phyloP scores from a whole-genome alignment of 2,797 vertebrate genomes.

The Channa striata region DNA sequence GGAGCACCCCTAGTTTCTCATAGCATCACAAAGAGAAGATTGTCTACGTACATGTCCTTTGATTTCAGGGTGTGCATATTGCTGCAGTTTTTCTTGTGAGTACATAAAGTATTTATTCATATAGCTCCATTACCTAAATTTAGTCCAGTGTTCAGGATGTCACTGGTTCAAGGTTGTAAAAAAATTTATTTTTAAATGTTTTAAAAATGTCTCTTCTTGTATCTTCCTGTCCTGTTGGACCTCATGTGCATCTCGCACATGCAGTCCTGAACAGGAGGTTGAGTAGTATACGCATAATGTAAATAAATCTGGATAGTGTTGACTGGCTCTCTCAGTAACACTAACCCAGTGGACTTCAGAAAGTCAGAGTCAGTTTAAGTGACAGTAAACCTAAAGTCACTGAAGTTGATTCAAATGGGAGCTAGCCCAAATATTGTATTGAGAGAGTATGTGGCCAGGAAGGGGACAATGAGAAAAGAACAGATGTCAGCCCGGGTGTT shows the following conservation, averaged over 20 bases:
- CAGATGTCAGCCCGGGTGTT: slow-evolving; percentile 29
- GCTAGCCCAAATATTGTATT: too few species aligned
- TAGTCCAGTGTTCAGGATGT: slow-evolving; percentile 57
- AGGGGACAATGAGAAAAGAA: slow-evolving; percentile 45
- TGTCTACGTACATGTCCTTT: slow-evolving; percentile 26
- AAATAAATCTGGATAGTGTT: too few species aligned
- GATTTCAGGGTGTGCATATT: slow-evolving; percentile 10
- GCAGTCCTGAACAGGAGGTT: too few species aligned
- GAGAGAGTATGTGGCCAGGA: neutral
- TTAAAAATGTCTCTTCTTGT: too few species aligned
- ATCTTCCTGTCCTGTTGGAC: too few species aligned
- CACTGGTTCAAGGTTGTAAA: slow-evolving; percentile 47
- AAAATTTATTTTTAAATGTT: slow-evolving; percentile 4
- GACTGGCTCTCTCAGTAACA: too few species aligned
- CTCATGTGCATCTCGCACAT: too few species aligned
- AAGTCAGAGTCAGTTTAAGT: too few species aligned
- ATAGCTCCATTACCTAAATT: slow-evolving; percentile 41
- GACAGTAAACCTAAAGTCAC: too few species aligned
- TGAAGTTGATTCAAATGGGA: too few species aligned
- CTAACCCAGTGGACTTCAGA: too few species aligned
- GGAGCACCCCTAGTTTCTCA: slow-evolving; percentile 43
- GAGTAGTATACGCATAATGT: too few species aligned
- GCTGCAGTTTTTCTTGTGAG: neutral
- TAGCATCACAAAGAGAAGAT: slow-evolving; percentile 51
- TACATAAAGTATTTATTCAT: slow-evolving; percentile 14